Percentiles rank a stretch among this genome's conserved stretches.
These are phyloP conservation scores for Taxidea taxus DNA, from an alignment of 2,113 vertebrate genomes.

Conservation along the genomic window DNA sequence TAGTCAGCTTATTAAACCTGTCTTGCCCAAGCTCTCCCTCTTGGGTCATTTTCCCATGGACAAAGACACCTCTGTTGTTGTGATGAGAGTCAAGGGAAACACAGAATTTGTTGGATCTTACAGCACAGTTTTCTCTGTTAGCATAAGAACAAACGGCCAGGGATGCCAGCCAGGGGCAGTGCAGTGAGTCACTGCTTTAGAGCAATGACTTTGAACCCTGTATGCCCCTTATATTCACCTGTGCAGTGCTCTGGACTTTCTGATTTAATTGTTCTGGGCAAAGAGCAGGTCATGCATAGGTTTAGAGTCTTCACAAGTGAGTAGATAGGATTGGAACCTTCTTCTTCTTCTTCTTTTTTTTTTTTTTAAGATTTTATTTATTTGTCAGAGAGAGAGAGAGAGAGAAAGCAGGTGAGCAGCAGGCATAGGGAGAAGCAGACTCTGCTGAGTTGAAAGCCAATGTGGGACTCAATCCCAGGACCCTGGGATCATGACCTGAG, in stretches of 20 bases:
- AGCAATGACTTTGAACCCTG: neutral
- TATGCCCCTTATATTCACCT: neutral
- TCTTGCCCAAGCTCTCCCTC: neutral
- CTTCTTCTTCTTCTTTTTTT: no score
- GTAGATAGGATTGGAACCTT: neutral
- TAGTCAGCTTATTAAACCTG: neutral
- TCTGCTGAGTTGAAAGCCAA: no score
- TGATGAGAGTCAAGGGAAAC: neutral
- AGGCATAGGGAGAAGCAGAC: neutral
- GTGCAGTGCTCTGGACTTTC: neutral
- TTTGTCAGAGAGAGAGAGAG: neutral
- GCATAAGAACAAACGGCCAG: neutral
- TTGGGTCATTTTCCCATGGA: neutral
- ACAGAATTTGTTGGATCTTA: neutral
- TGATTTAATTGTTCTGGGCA: neutral
- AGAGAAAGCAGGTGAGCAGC: neutral
- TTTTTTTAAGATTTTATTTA: neutral
- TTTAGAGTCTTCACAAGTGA: neutral
- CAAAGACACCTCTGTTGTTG: neutral
- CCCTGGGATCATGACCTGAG: neutral
- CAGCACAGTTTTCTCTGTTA: neutral
- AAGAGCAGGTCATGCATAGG: neutral
- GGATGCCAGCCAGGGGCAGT: neutral
- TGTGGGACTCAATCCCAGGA: no score
- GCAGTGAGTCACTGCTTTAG: neutral